Evolutionary conservation across 1,140 invertebrate species (phyloP).

Genomic region (Drosophila obscura): DNA sequence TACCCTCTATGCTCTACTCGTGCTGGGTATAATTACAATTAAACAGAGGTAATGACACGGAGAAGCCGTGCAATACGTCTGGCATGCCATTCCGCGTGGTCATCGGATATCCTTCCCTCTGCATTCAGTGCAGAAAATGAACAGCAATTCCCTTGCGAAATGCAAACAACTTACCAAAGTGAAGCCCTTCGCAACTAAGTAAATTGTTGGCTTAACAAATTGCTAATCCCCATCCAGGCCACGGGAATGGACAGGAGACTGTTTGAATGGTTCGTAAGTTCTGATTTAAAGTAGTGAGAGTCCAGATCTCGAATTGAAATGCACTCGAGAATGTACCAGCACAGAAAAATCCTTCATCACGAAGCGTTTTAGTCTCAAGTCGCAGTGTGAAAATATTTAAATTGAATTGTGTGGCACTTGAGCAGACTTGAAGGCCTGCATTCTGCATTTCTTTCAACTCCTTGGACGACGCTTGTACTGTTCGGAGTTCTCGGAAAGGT

Average conservation of each 20-base stretch:
- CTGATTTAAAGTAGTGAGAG: no score
- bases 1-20: no score
- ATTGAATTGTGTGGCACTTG: slow-evolving; percentile 16
- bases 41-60: slow-evolving; percentile 26
- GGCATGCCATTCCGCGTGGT: slow-evolving; percentile 11
- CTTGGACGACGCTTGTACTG: not conserved
- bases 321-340: no score
- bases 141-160: slow-evolving; percentile 34
- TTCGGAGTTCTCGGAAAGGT: slow-evolving; percentile 27
- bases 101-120: slow-evolving; percentile 41
- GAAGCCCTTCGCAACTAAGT: slow-evolving; percentile 65
- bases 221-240: slow-evolving; percentile 60
- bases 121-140: slow-evolving; percentile 31
- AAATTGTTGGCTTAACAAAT: slow-evolving; percentile 79
- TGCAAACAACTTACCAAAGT: slow-evolving; percentile 48
- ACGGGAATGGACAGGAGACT: slow-evolving; percentile 1
- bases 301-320: no score
- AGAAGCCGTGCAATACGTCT: slow-evolving; percentile 15
- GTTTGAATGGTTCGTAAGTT: slow-evolving; percentile 15
- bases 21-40: slow-evolving; percentile 33
- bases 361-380: slow-evolving; percentile 4
- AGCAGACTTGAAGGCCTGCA: slow-evolving; percentile 9
- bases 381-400: slow-evolving; percentile 25
- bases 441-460: slow-evolving; percentile 18
- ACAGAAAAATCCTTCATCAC: no score